Base-by-base conservation (phyloP, 2,797 vertebrate species). In the Eulemur coronatus region DNA sequence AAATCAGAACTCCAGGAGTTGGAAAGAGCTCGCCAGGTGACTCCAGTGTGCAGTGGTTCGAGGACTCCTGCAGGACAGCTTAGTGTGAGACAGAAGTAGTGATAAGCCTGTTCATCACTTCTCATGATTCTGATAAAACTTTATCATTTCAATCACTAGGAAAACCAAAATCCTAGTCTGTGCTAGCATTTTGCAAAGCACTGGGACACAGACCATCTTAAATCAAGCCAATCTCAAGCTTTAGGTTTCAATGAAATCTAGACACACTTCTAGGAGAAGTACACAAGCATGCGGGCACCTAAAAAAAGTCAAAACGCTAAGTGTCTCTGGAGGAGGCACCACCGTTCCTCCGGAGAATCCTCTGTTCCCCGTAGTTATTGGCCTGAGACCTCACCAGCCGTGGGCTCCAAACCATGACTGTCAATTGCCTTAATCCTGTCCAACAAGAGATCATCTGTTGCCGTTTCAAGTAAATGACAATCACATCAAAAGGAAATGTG, bases 351-450 rank as follows among this genome's bases (percentile, higher is more conserved):
- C 96, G 63, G 92, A 96, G 97, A 97, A 97, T 97, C 96, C 95
- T 97, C 91, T 92, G 95, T 95, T 97, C 93, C 82, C 98, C 87
- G 93, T 84, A 96, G 92, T 97, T 97, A 97, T 76, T 97, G 97
- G 98, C 96, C 97, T 94, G 43, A 98, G 96, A 98, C 33, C 92
- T 85, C 82, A 72, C 94, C 94, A 95, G 94, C 94, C 97, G 96
- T 97, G 94, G 93, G 95, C 97, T 97, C 94, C 90, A 97, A 98
- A 97, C 89, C 98, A 97, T 97, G 96, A 97, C 97, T 95, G 95
- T 98, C 97, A 98, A 88, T 92, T 84, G 91, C 92, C 84, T 97
- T 98, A 98, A 98, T 97, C 97, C 97, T 91, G 91, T 93, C 97
- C 97, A 96, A 95, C 79, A 89, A 87, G 96, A 94, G 95, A 98